Percentiles rank a stretch among this genome's conserved stretches.
phyloP scores from a whole-genome alignment of 1,140 invertebrate genomes.

The Tetraneura akinire region DNA sequence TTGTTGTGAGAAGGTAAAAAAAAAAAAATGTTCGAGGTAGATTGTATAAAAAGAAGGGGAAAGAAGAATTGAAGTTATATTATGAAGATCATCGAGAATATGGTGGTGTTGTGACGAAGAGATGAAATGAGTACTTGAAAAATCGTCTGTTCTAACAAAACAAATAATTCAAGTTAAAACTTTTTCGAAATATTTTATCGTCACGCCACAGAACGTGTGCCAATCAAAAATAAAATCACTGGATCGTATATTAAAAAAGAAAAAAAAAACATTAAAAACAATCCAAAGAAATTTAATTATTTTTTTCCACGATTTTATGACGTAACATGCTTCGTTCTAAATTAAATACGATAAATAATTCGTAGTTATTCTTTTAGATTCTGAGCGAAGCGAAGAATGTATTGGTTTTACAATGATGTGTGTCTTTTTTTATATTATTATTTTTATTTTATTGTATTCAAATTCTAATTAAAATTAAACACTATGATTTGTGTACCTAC shows the following conservation, averaged over 20 bases:
- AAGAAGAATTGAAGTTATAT: background rate
- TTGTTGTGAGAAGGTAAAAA: constrained; percentile 13
- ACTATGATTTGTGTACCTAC: too few relatives aligned
- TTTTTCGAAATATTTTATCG: constrained; percentile 16
- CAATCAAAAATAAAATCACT: background rate
- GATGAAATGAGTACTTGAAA: constrained; percentile 6
- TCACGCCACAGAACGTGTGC: background rate
- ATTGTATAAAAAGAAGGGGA: too few relatives aligned
- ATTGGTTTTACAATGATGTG: too few relatives aligned
- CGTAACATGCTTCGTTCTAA: too few relatives aligned
- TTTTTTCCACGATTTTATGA: background rate
- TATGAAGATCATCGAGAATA: too few relatives aligned
- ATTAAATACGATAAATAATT: too few relatives aligned
- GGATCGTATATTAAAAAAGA: too few relatives aligned
- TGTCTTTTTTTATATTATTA: too few relatives aligned
- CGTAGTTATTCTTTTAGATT: too few relatives aligned
- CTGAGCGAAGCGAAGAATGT: too few relatives aligned
- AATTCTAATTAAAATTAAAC: too few relatives aligned
- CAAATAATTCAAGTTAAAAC: background rate
- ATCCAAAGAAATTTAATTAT: background rate
- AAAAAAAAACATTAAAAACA: background rate
- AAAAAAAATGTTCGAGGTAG: background rate
- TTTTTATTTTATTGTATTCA: too few relatives aligned
- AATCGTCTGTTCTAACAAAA: background rate
- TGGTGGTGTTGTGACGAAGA: background rate